Evolutionary conservation across 2,888 invertebrate genomes (phyloP).

Genomic region (Venusia cambrica): DNA sequence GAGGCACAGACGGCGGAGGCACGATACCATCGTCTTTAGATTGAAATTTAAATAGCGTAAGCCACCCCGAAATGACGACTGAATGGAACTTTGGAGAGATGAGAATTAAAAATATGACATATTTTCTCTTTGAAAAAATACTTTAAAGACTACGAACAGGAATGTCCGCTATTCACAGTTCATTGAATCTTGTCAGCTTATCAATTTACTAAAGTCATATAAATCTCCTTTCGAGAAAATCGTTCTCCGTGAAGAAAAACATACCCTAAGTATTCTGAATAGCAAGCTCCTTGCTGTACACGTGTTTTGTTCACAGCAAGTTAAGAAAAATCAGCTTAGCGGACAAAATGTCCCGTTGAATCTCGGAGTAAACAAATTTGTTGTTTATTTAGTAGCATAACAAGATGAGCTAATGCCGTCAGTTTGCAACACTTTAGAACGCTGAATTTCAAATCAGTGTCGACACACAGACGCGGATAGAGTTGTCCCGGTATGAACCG

Average conservation of each 20-base stretch:
- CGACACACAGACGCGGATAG: slow-evolving; percentile 20
- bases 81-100: slow-evolving; percentile 38
- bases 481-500: slow-evolving; percentile 12
- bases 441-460: slow-evolving; percentile 24
- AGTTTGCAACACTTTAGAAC: slow-evolving; percentile 24
- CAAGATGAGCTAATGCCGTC: slow-evolving; percentile 15
- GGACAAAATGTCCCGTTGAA: slow-evolving; percentile 25
- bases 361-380: slow-evolving; percentile 19
- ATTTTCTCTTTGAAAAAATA: slow-evolving; percentile 34
- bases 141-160: slow-evolving; percentile 19
- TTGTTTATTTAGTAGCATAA: slow-evolving; percentile 20
- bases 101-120: slow-evolving; percentile 38
- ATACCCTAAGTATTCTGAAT: slow-evolving; percentile 19
- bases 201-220: slow-evolving; percentile 29
- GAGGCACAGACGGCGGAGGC: slow-evolving; percentile 39
- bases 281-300: slow-evolving; percentile 22
- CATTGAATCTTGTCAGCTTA: slow-evolving; percentile 32
- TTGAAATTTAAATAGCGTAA: slow-evolving; percentile 58
- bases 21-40: slow-evolving; percentile 55
- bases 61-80: slow-evolving; percentile 44
- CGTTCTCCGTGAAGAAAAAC: slow-evolving; percentile 21
- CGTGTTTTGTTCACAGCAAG: slow-evolving; percentile 26
- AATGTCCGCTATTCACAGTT: slow-evolving; percentile 30
- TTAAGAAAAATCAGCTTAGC: slow-evolving; percentile 25
- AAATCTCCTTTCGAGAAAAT: slow-evolving; percentile 23